Percentiles rank a stretch among this genome's conserved stretches.
Conservation (phyloP, 2,113 vertebrate species). For the Anoplopoma fimbria region DNA sequence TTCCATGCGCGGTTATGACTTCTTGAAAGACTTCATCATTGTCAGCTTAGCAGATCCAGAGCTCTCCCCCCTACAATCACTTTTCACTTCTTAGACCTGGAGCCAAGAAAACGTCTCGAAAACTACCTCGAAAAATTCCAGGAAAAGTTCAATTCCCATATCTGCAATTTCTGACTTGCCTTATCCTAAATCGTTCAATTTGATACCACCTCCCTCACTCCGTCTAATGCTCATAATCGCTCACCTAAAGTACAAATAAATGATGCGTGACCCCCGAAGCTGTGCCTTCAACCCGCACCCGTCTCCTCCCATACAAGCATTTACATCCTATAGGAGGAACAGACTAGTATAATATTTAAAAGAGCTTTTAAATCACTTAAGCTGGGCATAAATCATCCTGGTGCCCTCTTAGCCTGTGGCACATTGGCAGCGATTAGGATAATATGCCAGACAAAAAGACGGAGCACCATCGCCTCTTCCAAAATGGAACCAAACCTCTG, state of each 20-base stretch:
- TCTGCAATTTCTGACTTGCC: slow-evolving; percentile 53
- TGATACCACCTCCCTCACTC: slow-evolving; percentile 41
- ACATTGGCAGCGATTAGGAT: slow-evolving; percentile 55
- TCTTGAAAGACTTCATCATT: slow-evolving; percentile 66
- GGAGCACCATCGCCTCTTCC: slow-evolving; percentile 27
- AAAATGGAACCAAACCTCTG: slow-evolving; percentile 53
- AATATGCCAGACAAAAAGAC: slow-evolving; percentile 40
- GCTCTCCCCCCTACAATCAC: slow-evolving; percentile 8
- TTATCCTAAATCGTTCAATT: slow-evolving; percentile 60
- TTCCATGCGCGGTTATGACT: slow-evolving; percentile 56
- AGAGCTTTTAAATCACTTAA: slow-evolving; percentile 76
- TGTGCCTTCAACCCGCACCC: slow-evolving; percentile 10
- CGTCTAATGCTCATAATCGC: slow-evolving; percentile 48
- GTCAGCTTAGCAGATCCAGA: slow-evolving; percentile 60
- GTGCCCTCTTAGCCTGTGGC: slow-evolving; percentile 61
- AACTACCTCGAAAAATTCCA: slow-evolving; percentile 21
- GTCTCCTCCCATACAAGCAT: slow-evolving; percentile 30
- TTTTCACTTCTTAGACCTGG: slow-evolving; percentile 29
- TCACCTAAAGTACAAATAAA: slow-evolving; percentile 61
- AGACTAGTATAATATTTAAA: slow-evolving; percentile 63
- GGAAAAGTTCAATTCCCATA: slow-evolving; percentile 53
- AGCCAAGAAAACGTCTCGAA: slow-evolving; percentile 57
- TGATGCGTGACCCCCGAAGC: slow-evolving; percentile 34
- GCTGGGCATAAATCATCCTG: slow-evolving; percentile 59
- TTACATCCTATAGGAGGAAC: slow-evolving; percentile 42